Conservation (phyloP, 2,113 vertebrate genomes). For the Colistium nudipinnis region DNA sequence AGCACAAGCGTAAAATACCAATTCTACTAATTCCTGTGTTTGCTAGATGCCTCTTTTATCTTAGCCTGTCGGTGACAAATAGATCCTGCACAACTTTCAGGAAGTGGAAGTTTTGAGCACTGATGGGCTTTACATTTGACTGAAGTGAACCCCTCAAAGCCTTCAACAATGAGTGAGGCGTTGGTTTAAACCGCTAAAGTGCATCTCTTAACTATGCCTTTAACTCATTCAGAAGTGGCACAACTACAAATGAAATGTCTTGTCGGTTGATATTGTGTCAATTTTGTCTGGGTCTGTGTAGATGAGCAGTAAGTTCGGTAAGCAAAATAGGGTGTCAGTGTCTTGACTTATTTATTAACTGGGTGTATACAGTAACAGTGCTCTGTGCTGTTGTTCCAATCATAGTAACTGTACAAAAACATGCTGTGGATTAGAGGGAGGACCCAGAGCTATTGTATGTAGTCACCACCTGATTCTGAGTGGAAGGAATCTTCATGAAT, state of each 20-base stretch:
- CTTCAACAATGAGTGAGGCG: not conserved
- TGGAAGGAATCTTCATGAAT: constrained; percentile 35
- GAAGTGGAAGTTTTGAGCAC: not conserved
- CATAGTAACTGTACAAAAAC: constrained; percentile 38
- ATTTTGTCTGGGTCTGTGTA: constrained; percentile 16
- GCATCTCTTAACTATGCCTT: constrained; percentile 20
- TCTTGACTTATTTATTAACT: constrained; percentile 65
- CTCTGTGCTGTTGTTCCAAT: constrained; percentile 38
- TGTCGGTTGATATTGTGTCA: constrained; percentile 37
- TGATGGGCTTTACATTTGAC: constrained; percentile 4
- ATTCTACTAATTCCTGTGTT: constrained; percentile 10
- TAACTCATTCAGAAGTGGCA: constrained; percentile 35
- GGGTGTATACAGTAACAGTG: constrained; percentile 55
- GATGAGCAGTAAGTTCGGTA: constrained; percentile 13
- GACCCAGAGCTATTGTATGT: constrained; percentile 48
- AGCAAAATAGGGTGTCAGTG: constrained; percentile 32
- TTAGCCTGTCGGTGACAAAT: constrained; percentile 18
- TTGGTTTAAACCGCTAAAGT: not conserved
- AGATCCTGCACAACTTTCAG: constrained; percentile 1
- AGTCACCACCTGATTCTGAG: constrained; percentile 29
- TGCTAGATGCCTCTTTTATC: constrained; percentile 26
- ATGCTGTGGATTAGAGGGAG: constrained; percentile 24
- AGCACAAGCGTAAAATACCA: constrained; percentile 19
- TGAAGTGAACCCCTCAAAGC: constrained; percentile 13
- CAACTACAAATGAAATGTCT: constrained; percentile 37